Evolutionary conservation across 1,140 invertebrate species (phyloP).

Genomic region (Eurosta solidaginis): DNA sequence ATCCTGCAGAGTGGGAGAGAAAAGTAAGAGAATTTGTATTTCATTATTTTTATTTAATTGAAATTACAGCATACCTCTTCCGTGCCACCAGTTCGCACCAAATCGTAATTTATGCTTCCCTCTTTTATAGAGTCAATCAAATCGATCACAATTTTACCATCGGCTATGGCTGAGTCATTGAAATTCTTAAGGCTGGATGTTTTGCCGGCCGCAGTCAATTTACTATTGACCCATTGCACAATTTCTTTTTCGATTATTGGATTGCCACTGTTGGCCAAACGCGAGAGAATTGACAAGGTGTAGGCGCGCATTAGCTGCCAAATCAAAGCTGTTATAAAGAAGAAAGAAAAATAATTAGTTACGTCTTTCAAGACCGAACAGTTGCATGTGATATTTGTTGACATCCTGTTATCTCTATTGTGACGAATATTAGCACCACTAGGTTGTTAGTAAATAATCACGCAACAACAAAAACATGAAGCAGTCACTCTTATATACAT

Average conservation of each 20-base stretch:
- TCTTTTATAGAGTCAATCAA: conserved; percentile 96
- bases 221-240: conserved; percentile 95
- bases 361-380: no score
- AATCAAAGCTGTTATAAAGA: conserved; percentile 75
- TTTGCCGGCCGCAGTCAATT: conserved; percentile 80
- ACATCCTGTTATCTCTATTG: no score
- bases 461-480: no score
- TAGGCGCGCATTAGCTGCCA: conserved; percentile 99
- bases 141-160: conserved; percentile 90
- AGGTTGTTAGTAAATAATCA: no score
- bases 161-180: conserved; percentile 82
- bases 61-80: conserved; percentile 75
- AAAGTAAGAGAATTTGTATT: neutral
- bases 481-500: no score
- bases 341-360: neutral
- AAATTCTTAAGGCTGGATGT: conserved; percentile 82
- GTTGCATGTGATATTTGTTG: neutral
- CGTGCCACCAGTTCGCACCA: conserved; percentile 78
- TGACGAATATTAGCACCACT: no score
- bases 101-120: conserved; percentile 91
- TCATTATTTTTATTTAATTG: neutral
- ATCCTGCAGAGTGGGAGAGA: conserved; percentile 71
- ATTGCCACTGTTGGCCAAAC: conserved; percentile 84
- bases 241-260: conserved; percentile 95
- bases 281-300: conserved; percentile 89